phyloP scores from a whole-genome alignment of 2,888 invertebrate genomes.

The Xanthostigma xanthostigma region DNA sequence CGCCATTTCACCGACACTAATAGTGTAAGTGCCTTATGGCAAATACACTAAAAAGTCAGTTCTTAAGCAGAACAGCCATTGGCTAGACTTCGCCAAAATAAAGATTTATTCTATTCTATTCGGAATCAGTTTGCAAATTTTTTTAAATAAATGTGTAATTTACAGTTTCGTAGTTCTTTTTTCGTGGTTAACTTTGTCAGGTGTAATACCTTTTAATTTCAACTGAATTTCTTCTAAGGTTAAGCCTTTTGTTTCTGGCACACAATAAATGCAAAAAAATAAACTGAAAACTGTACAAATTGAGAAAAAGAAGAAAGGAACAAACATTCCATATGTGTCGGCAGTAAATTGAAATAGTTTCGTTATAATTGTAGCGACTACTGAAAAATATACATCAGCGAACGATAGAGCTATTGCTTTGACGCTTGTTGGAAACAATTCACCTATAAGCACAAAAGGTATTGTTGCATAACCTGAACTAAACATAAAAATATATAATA shows the following conservation, averaged over 20 bases:
- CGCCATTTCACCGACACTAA: too few species aligned
- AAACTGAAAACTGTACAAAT: constrained; percentile 13
- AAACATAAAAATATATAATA: neutral
- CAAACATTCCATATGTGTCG: constrained; percentile 18
- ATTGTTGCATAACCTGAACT: constrained; percentile 1
- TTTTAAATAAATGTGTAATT: too few species aligned
- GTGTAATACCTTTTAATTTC: constrained; percentile 14
- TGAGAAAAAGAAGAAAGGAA: constrained; percentile 20
- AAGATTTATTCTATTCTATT: too few species aligned
- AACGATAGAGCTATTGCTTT: constrained; percentile 1
- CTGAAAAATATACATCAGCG: neutral
- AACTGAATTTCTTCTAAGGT: constrained; percentile 23
- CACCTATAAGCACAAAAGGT: neutral
- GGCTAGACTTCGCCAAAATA: too few species aligned
- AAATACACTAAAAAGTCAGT: too few species aligned
- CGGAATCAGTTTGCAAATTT: too few species aligned
- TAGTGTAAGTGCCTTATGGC: too few species aligned
- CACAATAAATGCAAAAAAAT: constrained; percentile 16
- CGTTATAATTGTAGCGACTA: constrained; percentile 10
- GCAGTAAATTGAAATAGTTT: constrained; percentile 21
- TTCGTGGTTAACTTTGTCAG: too few species aligned
- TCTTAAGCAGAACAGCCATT: too few species aligned
- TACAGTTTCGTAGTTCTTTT: too few species aligned
- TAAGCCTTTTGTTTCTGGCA: constrained; percentile 24
- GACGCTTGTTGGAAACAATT: constrained; percentile 2